These are phyloP conservation scores for Spatulosminthurus flaviceps DNA, from an alignment of 2,888 invertebrate species.

Conservation along the genomic window DNA sequence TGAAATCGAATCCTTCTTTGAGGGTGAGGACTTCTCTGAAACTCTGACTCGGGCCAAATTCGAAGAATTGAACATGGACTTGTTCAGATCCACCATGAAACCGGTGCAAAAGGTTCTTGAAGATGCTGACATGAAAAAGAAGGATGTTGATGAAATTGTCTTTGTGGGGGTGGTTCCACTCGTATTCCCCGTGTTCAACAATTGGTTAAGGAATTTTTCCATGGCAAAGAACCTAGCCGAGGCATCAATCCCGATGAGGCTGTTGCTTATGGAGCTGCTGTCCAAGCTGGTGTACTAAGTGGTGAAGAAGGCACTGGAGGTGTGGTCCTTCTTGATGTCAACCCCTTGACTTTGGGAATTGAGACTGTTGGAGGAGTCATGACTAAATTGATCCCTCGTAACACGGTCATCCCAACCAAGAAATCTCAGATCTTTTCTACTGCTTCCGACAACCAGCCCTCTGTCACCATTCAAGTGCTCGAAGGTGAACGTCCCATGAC, in stretches of 20 bases:
- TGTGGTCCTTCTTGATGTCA: slow-evolving; percentile 95
- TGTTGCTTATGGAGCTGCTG: slow-evolving; percentile 73
- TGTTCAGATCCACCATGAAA: slow-evolving; percentile 83
- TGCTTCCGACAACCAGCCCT: slow-evolving; percentile 98
- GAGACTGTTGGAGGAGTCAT: slow-evolving; percentile 99
- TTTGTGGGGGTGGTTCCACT: slow-evolving; percentile 98
- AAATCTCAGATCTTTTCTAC: slow-evolving; percentile 99
- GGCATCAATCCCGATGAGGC: slow-evolving; percentile 99
- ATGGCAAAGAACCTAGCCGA: slow-evolving; percentile 96
- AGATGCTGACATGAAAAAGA: slow-evolving; percentile 99
- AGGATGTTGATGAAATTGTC: slow-evolving; percentile 98
- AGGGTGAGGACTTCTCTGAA: slow-evolving; percentile 98
- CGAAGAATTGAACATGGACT: slow-evolving; percentile 93
- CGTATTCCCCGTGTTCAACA: slow-evolving; percentile 97
- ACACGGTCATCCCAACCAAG: slow-evolving; percentile 99
- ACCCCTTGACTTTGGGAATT: slow-evolving; percentile 98
- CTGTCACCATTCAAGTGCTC: slow-evolving; percentile 97
- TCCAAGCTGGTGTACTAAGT: slow-evolving; percentile 97
- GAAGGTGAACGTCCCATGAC: slow-evolving; percentile 99
- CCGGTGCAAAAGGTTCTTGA: slow-evolving; percentile 96
- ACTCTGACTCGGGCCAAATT: slow-evolving; percentile 98
- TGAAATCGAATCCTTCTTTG: slow-evolving; percentile 98
- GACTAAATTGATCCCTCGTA: slow-evolving; percentile 97
- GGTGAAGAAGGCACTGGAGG: slow-evolving; percentile 98
- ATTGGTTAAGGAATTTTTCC: slow-evolving; percentile 92